Base-by-base conservation (phyloP, 2,888 invertebrate species). In the Clivina fossor region DNA sequence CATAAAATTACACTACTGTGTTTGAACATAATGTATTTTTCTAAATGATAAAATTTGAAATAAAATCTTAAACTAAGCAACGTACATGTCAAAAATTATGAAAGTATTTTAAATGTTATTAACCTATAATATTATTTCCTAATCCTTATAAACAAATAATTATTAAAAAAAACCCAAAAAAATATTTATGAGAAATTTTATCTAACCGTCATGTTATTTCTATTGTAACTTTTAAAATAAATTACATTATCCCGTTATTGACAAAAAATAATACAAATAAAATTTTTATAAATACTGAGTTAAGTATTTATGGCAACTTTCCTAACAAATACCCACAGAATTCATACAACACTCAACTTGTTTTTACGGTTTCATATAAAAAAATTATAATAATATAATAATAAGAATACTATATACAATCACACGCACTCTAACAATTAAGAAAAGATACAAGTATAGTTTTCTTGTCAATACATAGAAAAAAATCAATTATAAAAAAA, bases 301-400 rank as follows among this genome's bases (percentile, higher is more conserved):
- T 47, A 37, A 47, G 55, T 55, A 55, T 47, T 55, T 47, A 55
- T 55, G 55, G 55, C 55, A 55, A 47, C 40, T 13, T 30, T 46
- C 33, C 35, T 44, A 43, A 24, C 22, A 24, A 44, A 28, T n/a
- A n/a, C n/a, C n/a, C n/a, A n/a, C n/a, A n/a, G 32, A 30, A 38
- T 20, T 22, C 13, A 40, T 16, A 41, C 43, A 37, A 44, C n/a
- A 20, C 15, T 38, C 30, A 40, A 47, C 47, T 40, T 30, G 22
- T 35, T 13, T 35, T n/a, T 22, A 16, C 20, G 16, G 24, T 49
- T 43, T 38, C 37, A 49, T 37, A 49, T 38, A 46, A 55, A 54
- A 55, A 44, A 18, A 19, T 32, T 46, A 46, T 18, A 41, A 43
- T 35, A 54, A 41, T 7, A n/a, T 18, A 38, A 38, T 38, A 40